phyloP scores from a whole-genome alignment of 2,113 vertebrate genomes.

The Myxocyprinus asiaticus region DNA sequence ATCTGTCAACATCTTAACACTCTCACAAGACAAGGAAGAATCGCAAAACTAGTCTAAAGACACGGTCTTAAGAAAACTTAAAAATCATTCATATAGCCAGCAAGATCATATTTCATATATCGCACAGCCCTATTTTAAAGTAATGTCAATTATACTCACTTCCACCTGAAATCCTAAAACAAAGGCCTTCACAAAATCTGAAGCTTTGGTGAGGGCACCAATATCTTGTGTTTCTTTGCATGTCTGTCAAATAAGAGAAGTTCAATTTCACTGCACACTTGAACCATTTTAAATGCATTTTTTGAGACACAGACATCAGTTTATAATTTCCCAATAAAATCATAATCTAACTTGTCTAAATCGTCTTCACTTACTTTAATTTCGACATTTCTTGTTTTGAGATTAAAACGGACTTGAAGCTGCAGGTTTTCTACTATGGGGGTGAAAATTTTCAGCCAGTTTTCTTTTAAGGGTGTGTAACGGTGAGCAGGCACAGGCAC shows the following conservation, averaged over 20 bases:
- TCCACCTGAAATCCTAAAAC: slow-evolving; percentile 96
- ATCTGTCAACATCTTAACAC: too few relatives aligned
- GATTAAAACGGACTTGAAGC: slow-evolving; percentile 93
- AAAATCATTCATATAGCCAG: too few relatives aligned
- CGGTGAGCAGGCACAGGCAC: slow-evolving; percentile 88
- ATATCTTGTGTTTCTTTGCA: slow-evolving; percentile 94
- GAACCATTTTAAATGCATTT: too few relatives aligned
- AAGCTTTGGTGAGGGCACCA: slow-evolving; percentile 86
- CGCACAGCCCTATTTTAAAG: too few relatives aligned
- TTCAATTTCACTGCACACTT: background rate
- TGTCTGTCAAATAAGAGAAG: slow-evolving; percentile 75
- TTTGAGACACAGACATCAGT: too few relatives aligned
- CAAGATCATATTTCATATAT: too few relatives aligned
- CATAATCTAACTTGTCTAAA: too few relatives aligned
- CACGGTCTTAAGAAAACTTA: too few relatives aligned
- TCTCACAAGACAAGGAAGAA: too few relatives aligned
- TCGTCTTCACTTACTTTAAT: slow-evolving; percentile 80
- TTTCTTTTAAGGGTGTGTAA: slow-evolving; percentile 94
- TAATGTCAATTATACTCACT: slow-evolving; percentile 72
- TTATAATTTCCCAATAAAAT: too few relatives aligned
- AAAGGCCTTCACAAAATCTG: slow-evolving; percentile 95
- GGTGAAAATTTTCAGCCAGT: slow-evolving; percentile 96
- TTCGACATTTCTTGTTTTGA: slow-evolving; percentile 92
- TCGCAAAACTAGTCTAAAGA: too few relatives aligned
- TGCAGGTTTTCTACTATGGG: slow-evolving; percentile 93